Percentiles rank a stretch among this genome's conserved stretches.
Conservation (phyloP, 2,888 invertebrate genomes). For the Physocephala rufipes region DNA sequence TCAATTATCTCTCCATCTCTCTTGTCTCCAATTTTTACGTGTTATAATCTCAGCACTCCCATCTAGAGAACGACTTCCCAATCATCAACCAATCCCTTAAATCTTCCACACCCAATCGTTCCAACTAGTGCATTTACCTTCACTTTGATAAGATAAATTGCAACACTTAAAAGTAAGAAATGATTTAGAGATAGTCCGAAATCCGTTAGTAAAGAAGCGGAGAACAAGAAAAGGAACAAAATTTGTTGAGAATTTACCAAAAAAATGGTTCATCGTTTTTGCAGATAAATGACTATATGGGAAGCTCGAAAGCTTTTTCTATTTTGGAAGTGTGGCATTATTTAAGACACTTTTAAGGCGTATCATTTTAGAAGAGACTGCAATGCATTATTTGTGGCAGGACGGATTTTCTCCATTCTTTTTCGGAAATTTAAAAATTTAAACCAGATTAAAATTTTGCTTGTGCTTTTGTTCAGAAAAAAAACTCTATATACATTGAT, state of each 20-base stretch:
- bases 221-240: neutral
- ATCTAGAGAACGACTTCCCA: neutral
- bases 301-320: too few relatives aligned
- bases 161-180: constrained; percentile 20
- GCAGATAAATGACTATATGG: too few relatives aligned
- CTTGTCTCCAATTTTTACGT: neutral
- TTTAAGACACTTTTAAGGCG: constrained; percentile 26
- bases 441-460: too few relatives aligned
- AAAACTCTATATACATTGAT: too few relatives aligned
- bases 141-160: constrained; percentile 33
- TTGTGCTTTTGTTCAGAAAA: too few relatives aligned
- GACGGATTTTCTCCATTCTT: too few relatives aligned
- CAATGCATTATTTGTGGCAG: too few relatives aligned
- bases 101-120: too few relatives aligned
- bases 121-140: constrained; percentile 31
- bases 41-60: neutral
- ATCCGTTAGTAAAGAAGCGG: neutral
- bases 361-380: too few relatives aligned
- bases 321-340: constrained; percentile 26
- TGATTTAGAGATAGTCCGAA: neutral
- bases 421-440: too few relatives aligned
- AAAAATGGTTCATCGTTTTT: too few relatives aligned
- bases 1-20: neutral
- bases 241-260: too few relatives aligned
- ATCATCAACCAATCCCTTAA: neutral